Base-by-base conservation (phyloP, 2,888 invertebrate genomes). In the Tetragnatha montana region DNA sequence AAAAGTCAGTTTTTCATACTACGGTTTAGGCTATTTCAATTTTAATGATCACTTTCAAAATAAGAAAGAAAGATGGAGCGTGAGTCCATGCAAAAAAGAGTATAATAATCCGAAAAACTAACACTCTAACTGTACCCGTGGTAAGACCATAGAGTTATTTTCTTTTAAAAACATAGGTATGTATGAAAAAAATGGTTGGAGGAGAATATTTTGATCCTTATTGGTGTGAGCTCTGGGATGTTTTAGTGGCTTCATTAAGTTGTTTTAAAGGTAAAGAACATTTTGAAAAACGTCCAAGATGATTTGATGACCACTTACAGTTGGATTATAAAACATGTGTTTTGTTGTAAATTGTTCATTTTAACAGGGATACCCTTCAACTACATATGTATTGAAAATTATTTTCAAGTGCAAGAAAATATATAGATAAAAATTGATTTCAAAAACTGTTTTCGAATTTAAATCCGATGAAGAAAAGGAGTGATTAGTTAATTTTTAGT, bases 11-110 rank as follows among this genome's bases (percentile, higher is more conserved):
- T 83, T 75, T 74, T n/a, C 51, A 21, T 49, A 12, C 69, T 10
- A 68, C 60, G n/a, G 60, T 69, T 69, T 76, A 17, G 10, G 19
- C 75, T 49, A 83, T 83, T 83, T 84, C 74, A 35, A 49, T 76
- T 50, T 49, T 68, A 19, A 76, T 49, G 35, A 71, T 47, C 69
- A 14, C 47, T 82, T 81, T 73, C n/a, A 22, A 74, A 35, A 78
- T n/a, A 78, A 12, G 21, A 51, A 51, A 19, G 73, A 22, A 60
- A 60, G 14, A 60, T 0, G 17, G 10, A 73, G 19, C 12, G 21
- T 17, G 60, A 60, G 60, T 75, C 12, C 51, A 78, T 51, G 78
- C 78, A 78, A 78, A 51, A 50, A 78, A 35, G 47, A 14, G n/a
- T 51, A 35, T 35, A 35, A 35, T 4, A 35, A 17, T 22, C 75